These are phyloP conservation scores for Ormyrus nitidulus DNA, from an alignment of 2,888 invertebrate genomes.

Conservation along the genomic window DNA sequence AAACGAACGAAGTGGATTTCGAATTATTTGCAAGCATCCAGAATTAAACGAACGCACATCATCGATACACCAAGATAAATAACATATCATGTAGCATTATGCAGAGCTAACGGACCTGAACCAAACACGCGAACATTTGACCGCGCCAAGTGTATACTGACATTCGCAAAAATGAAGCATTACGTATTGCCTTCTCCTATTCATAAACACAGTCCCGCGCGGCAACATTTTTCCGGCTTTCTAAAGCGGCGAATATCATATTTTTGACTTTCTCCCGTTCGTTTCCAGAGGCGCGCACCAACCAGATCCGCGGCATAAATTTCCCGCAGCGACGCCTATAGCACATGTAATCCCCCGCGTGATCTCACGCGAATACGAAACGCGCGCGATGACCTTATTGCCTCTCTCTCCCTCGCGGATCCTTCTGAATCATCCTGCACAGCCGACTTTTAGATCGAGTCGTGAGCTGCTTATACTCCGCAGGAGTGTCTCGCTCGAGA, in stretches of 20 bases:
- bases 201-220: not conserved
- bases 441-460: too few species aligned
- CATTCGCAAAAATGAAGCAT: too few species aligned
- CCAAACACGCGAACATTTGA: too few species aligned
- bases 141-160: too few species aligned
- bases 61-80: too few species aligned
- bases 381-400: slow-evolving; percentile 28
- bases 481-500: not conserved
- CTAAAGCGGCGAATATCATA: slow-evolving; percentile 33
- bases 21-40: not conserved
- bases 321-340: not conserved
- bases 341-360: not conserved
- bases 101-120: too few species aligned
- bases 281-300: not conserved
- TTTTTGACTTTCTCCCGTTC: slow-evolving; percentile 40
- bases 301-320: not conserved
- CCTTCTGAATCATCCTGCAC: slow-evolving; percentile 24
- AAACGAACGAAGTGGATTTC: not conserved
- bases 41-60: not conserved
- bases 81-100: too few species aligned
- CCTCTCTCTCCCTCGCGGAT: not conserved
- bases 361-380: slow-evolving; percentile 30
- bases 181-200: too few species aligned
- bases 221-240: slow-evolving; percentile 33
- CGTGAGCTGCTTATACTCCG: not conserved